Base-by-base conservation (phyloP, 2,888 invertebrate species). In the Andrena minutula region DNA sequence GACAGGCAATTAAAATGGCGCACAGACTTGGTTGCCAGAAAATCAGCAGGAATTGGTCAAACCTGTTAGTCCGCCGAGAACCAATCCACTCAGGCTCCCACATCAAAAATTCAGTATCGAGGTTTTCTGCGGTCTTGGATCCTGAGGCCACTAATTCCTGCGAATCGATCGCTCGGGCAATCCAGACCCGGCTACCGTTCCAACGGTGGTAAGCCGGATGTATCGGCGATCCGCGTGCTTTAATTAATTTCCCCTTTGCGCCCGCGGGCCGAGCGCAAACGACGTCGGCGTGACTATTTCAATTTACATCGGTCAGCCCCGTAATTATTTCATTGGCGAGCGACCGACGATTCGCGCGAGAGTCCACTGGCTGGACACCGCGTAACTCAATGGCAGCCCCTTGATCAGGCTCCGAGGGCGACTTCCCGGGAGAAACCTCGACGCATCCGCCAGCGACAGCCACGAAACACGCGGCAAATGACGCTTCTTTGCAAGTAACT, bases 101-200 rank as follows among this genome's bases (percentile, higher is more conserved):
- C 41, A 82, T 87, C 8, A 85, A 87, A 78, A 87, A 87, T 87
- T 88, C 66, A 87, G 56, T 75, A 84, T 85, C 75, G 82, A 82
- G 74, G 63, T 78, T 84, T 78, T 78, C 68, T 60, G 69, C 30
- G 65, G 56, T 73, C 53, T 65, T 66, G 71, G 63, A 12, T 47
- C 41, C 26, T 8, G 47, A 49, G 0, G 23, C 32, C 49, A n/a
- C 61, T 77, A 80, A 80, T 73, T 63, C 58, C 58, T 32, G 26
- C 30, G 60, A 66, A 74, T 82, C 74, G 77, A 72, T 76, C 58
- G 26, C 26, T 47, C 60, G 32, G 23, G 68, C 35, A 79, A 83
- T 72, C 73, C 56, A 16, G n/a, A 49, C 49, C 5, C 41, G 30
- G 10, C 23, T 49, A 20, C 12, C 56, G 49, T 60, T 49, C 32